Evolutionary conservation across 2,797 vertebrate species (phyloP), one percentile per base, ranked within the genome.

Genomic region (Enteromius radiatus): DNA sequence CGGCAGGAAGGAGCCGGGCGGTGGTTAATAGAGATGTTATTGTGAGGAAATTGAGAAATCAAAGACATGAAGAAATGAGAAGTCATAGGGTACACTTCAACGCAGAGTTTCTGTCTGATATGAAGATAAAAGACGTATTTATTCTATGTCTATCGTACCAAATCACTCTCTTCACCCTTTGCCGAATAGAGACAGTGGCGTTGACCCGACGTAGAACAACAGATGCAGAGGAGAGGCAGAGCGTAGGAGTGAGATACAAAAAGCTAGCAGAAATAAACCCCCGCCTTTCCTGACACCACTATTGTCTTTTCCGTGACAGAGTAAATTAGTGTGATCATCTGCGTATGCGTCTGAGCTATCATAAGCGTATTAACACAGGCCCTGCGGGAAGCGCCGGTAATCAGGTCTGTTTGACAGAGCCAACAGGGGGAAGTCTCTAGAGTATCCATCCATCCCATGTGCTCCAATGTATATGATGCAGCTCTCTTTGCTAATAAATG

Each of bases 281-380:
- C 61, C 54, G 28, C 63, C 87, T 67, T 52, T 45, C 64, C 45
- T 80, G 78, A 70, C 76, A 87, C 74, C 54, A 36, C 84, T 84
- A 86, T 80, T 86, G 81, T 87, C 81, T 86, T 86, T 89, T 88
- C 77, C 61, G 2, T 86, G 84, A 86, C 83, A 75, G 84, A 67
- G 82, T 64, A 91, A 90, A 91, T 91, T 90, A 88, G 76, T 87
- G 68, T 33, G 64, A 84, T 84, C 38, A 33, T 90, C 84, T 82
- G 49, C 71, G 75, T 64, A 71, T 36, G 38, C 23, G 65, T 86
- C 87, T 86, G 71, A 87, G 81, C 87, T 89, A 86, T 87, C 89
- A 88, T 89, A 88, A 88, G 73, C 84, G 38, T 78, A 69, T 88
- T 80, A 84, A 47, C 41, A 52, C 36, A 23, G 68, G 78, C 75